Evolutionary conservation across 2,888 invertebrate species (phyloP), one percentile per base, ranked within the genome.

Genomic region (Flexamia atlantica): DNA sequence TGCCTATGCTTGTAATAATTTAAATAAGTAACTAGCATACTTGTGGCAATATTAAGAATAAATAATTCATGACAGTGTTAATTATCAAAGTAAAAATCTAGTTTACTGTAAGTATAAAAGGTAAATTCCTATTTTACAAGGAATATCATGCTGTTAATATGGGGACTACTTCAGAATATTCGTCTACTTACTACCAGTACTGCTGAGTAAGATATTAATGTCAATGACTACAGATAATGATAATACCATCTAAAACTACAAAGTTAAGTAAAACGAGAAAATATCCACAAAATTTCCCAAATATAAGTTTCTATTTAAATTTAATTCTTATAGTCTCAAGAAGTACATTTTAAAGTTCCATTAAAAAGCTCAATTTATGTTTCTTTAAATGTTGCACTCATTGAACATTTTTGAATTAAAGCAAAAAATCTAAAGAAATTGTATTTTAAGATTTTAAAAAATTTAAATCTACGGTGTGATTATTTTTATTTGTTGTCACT

Each of bases 221-320:
- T 57, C 57, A 57, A 57, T 23, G 17, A 23, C 57, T 57, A 57
- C 57, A 57, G 9, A 57, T 20, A 57, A 23, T 57, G 23, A 23
- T 23, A 57, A 23, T 57, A 57, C 23, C 9, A 20, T 10, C 23
- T 23, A 23, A 57, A 57, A 12, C 57, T 57, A 57, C 57, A 57
- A 23, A 57, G 57, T 57, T 23, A 12, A 57, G 57, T 57, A 3
- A 57, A 57, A 57, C 23, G 20, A n/a, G n/a, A 12, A 57, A 23
- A 57, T 57, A 57, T 57, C 57, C 23, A 57, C 57, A 57, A 23
- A 20, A 57, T 57, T 57, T 57, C 46, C 46, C 17, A 46, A 46
- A 4, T 46, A 12, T 12, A 46, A 46, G 17, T 46, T 46, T 12
- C 17, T 7, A 46, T 46, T 46, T 4, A 46, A 46, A 46, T 46